Conservation (phyloP, 2,113 vertebrate genomes). For the Sinocyclocheilus anophthalmus region DNA sequence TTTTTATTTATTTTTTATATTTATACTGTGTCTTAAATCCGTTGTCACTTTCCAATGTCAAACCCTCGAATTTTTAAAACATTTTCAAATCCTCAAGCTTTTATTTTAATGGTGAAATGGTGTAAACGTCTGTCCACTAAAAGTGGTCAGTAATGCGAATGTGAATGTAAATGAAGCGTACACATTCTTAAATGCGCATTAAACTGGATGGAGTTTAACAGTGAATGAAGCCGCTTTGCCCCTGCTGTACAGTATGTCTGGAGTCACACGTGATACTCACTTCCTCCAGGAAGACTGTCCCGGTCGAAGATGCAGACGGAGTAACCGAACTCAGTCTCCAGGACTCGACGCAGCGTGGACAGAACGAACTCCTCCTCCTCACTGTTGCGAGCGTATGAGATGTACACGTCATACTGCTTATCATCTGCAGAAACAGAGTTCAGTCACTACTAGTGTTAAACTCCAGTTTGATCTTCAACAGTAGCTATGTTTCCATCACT, state of each 20-base stretch:
- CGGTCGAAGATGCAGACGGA: conserved; percentile 95
- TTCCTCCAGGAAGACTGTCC: conserved; percentile 95
- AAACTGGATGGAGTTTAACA: neutral
- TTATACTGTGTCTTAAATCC: too few species aligned
- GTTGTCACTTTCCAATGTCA: too few species aligned
- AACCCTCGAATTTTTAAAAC: too few species aligned
- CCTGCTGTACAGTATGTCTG: neutral
- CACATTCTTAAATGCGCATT: too few species aligned
- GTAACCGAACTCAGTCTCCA: conserved; percentile 94
- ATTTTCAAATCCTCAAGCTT: neutral
- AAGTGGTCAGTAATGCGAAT: neutral
- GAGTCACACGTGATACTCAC: conserved; percentile 79
- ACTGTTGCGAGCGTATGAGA: conserved; percentile 90
- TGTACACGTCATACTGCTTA: conserved; percentile 95
- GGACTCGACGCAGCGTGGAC: conserved; percentile 82
- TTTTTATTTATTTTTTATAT: too few species aligned
- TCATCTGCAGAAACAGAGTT: conserved; percentile 74
- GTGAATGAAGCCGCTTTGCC: neutral
- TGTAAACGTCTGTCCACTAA: neutral
- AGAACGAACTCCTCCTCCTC: conserved; percentile 95
- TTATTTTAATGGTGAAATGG: neutral
- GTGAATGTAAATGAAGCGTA: neutral
- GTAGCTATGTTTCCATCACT: too few species aligned
- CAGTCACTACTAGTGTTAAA: neutral
- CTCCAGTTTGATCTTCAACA: too few species aligned